Base-by-base conservation (phyloP, 2,797 vertebrate species). In the Podarcis siculus region DNA sequence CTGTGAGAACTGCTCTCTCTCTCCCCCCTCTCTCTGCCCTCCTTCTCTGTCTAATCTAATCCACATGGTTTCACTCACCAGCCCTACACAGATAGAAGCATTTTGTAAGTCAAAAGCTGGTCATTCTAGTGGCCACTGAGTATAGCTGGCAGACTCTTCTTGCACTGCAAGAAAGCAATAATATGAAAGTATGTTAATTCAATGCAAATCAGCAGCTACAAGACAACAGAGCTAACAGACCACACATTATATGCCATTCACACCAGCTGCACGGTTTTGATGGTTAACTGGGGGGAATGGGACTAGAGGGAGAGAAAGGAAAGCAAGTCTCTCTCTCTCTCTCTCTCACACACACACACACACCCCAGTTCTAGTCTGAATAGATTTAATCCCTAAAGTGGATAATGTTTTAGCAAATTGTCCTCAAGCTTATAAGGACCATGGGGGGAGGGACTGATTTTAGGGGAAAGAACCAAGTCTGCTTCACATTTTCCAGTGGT, bases 311-410 rank as follows among this genome's bases (percentile, higher is more conserved):
- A 37, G 58, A 61, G 58, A 84, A 75, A 72, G 13, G 25, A 84
- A 25, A 75, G 8, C 21, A 84, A 17, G 32, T 61, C 30, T 61
- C 25, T 15, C 23, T 32, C 58, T 12, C 19, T 35, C 9, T 45
- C 45, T 45, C 45, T 45, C 45, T 45, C 32, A 55, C 61, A 64
- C 21, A 64, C 9, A 37, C 32, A 23, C n/a, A 9, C 6, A 15
- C 71, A 32, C 19, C 3, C 35, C 4, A 5, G 32, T 30, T 61
- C 37, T 45, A 23, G 27, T 32, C 6, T 77, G 58, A 69, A 32
- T 8, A 67, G 49, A 37, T 86, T 79, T 79, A 91, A 82, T 78
- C 58, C 15, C 77, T 66, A 75, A 79, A 92, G 86, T 32, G 79
- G 84, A 49, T 30, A 23, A 0, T 0, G 2, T 58, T 87, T 91